Evolutionary conservation across 2,113 vertebrate genomes (phyloP), one percentile per base, ranked within the genome.

Genomic region (Gasterosteus aculeatus): DNA sequence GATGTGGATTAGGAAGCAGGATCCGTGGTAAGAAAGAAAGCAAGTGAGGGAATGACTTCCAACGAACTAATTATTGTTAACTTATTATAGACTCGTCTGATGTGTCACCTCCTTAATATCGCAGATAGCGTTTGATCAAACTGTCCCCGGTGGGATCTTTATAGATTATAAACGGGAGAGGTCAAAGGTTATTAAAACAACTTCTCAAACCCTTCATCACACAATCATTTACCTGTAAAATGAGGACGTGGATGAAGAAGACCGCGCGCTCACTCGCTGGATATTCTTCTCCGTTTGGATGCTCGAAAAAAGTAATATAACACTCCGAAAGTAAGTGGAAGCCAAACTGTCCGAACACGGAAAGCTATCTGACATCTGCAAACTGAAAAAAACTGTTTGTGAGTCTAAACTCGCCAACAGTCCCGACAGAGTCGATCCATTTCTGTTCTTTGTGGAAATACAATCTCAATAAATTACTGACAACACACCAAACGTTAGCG

Each of bases 141-240:
- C 59, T 53, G 53, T 42, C 60, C 41, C 29, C 51, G 69, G 70
- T 69, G n/a, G 22, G 5, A 10, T 76, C 44, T 22, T 68, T 2
- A 19, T 39, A 57, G 1, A 11, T 26, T 42, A 57, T 6, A 7
- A 16, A 11, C 53, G 51, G 33, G 15, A 53, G 16, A 1, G 10
- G 29, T 15, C 3, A 16, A 31, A n/a, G 9, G 39, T 11, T 38
- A 10, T 29, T 29, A 56, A 56, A 26, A 56, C 22, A 54, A 54
- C 29, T 26, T 53, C 26, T 19, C 38, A 29, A 44, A 18, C 11
- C 51, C 38, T 16, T 19, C 49, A 68, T 42, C 31, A 33, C 2
- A 11, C 16, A 15, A 8, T 14, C 4, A 57, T 51, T 72, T 78
- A 86, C 86, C 75, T 81, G 71, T 15, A 65, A 61, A 60, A 26